Evolutionary conservation across 2,888 invertebrate genomes (phyloP), one percentile per base, ranked within the genome.

Genomic region (Ptychoptera albimana): DNA sequence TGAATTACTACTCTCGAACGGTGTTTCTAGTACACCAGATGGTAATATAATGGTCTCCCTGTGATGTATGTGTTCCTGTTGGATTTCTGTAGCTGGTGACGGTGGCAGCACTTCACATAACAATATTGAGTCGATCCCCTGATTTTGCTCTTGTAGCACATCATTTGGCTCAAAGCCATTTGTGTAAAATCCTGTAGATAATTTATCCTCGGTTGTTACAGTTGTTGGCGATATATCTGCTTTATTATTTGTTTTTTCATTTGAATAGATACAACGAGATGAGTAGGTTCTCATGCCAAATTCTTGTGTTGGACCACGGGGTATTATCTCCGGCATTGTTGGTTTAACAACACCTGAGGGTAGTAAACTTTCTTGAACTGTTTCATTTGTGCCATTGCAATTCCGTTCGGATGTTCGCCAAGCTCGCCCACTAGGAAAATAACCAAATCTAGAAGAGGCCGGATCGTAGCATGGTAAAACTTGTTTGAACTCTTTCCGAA

Each of bases 401-500:
- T 79, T 74, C 54, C 79, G 72, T 55, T 82, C 81, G 9, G 78
- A 42, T 9, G 34, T 23, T 16, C 42, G 42, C n/a, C 34, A 34
- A 35, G 34, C 23, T 2, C 42, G 34, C 8, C 42, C 35, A 8
- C 34, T 34, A 10, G 35, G 34, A 35, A 16, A 34, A 10, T 40
- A 34, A 7, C 32, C 31, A 10, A 10, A 31, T 5, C 40, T 15
- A 16, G n/a, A 14, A 8, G 23, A 8, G 8, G 34, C 16, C 12
- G 37, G 30, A 38, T 37, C 36, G 13, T 45, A 70, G 50, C 72
- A 72, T 1, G 73, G 73, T 47, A 73, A 66, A 50, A 81, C 70
- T 61, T 75, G 75, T 57, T 79, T 83, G 61, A 88, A 87, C 61
- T 88, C 87, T 59, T 87, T 87, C 30, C 87, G 74, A 59, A 89